Base-by-base conservation (phyloP, 1,140 invertebrate genomes). In the Hypsibius dujardini region DNA sequence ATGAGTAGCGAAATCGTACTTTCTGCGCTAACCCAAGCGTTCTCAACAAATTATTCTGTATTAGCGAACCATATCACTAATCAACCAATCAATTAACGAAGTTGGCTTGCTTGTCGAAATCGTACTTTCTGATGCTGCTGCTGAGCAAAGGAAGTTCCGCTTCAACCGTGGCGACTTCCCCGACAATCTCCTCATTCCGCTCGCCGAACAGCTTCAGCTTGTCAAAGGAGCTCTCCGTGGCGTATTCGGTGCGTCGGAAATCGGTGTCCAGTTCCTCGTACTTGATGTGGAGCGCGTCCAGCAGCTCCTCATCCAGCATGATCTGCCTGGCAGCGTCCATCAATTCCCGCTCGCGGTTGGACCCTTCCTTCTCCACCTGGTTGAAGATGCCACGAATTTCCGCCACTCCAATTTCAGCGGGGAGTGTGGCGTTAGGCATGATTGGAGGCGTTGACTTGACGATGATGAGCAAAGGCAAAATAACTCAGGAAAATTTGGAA, bases 211-310 rank as follows among this genome's bases (percentile, higher is more conserved):
- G 7, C 7, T 56, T n/a, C 50, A n/a, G 7, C n/a, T 56, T 56
- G 50, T 56, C 50, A 7, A 12, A 7, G 7, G n/a, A 7, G n/a
- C 50, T 56, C 50, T 56, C n/a, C 7, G 50, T n/a, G 7, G 50
- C 7, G 50, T 56, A 56, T 12, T n/a, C 50, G 50, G n/a, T 56
- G 50, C 50, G 50, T 7, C n/a, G 50, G 50, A 56, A 56, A n/a
- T 56, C 50, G 7, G 50, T 56, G n/a, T 56, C 50, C 50, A 56
- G 50, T n/a, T 56, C 50, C 50, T 56, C 50, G 50, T n/a, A 56
- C n/a, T n/a, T 7, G 7, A 56, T 7, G 7, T 12, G 7, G 7
- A 56, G n/a, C n/a, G 50, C 50, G n/a, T 56, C 50, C 7, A 56
- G 7, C 7, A 56, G n/a, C n/a, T 56, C 50, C n/a, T 56, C 50